phyloP scores from a whole-genome alignment of 2,888 invertebrate genomes.

The Lampropteryx suffumata region DNA sequence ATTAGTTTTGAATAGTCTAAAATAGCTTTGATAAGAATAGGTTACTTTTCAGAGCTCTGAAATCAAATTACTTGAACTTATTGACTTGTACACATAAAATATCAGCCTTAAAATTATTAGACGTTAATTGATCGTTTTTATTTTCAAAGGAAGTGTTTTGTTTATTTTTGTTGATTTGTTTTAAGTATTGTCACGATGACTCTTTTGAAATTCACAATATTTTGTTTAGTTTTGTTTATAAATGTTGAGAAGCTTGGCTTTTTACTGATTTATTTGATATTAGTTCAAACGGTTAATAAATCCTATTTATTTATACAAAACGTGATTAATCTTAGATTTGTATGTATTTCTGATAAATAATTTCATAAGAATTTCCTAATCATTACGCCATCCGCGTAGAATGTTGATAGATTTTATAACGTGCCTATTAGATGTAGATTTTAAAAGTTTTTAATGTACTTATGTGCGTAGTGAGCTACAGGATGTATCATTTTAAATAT shows the following conservation, averaged over 20 bases:
- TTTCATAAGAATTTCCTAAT: conserved; percentile 9
- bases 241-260: too few species aligned
- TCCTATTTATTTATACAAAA: not conserved
- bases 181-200: too few species aligned
- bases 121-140: not conserved
- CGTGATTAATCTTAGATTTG: not conserved
- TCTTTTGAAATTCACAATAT: too few species aligned
- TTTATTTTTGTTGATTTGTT: conserved; percentile 7
- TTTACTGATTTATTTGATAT: too few species aligned
- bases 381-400: conserved; percentile 59
- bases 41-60: too few species aligned
- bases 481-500: conserved; percentile 37
- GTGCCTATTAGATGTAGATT: conserved; percentile 55
- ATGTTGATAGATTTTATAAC: conserved; percentile 59
- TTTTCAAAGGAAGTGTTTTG: too few species aligned
- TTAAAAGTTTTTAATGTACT: conserved; percentile 61
- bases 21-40: too few species aligned
- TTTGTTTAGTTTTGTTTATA: too few species aligned
- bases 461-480: conserved; percentile 37
- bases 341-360: conserved; percentile 1
- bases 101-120: conserved; percentile 3
- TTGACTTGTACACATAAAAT: conserved; percentile 7
- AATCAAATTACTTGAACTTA: not conserved
- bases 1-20: too few species aligned
- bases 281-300: not conserved